Evolutionary conservation across 1,140 invertebrate genomes (phyloP).

Genomic region (Magallana gigas): DNA sequence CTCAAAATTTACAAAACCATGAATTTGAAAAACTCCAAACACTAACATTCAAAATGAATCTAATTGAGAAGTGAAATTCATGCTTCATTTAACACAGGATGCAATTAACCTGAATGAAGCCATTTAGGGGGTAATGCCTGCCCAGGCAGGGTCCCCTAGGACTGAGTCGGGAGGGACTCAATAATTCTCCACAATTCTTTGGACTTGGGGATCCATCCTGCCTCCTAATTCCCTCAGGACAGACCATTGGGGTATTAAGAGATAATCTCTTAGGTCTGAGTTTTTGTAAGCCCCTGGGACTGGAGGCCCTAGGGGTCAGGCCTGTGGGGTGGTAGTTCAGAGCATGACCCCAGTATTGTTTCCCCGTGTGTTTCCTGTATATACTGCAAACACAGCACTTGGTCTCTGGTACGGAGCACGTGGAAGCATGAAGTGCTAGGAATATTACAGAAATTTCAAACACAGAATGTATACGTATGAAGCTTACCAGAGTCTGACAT

Average conservation of each 20-base stretch:
- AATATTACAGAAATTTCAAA: neutral
- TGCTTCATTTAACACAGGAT: no score
- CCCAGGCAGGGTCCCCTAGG: neutral
- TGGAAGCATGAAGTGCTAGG: neutral
- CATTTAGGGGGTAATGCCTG: neutral
- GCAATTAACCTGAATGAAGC: neutral
- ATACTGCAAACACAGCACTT: constrained; percentile 58
- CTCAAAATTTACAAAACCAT: no score
- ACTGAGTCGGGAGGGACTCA: neutral
- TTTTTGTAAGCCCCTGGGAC: neutral
- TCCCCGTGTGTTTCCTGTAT: constrained; percentile 58
- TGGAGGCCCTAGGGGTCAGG: neutral
- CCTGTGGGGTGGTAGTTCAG: constrained; percentile 59
- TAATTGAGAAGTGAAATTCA: no score
- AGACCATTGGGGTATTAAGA: no score
- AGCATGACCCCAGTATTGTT: constrained; percentile 63
- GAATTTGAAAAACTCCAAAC: no score
- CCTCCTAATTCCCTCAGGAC: no score
- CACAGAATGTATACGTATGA: neutral
- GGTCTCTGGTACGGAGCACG: constrained; percentile 37
- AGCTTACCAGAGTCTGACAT: neutral
- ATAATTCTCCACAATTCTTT: neutral
- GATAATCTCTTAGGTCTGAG: neutral
- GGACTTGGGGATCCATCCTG: neutral
- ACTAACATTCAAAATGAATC: no score